phyloP scores from a whole-genome alignment of 37 sponge, comb jelly and placozoan genomes.

The Cladorhizidae sp. region DNA sequence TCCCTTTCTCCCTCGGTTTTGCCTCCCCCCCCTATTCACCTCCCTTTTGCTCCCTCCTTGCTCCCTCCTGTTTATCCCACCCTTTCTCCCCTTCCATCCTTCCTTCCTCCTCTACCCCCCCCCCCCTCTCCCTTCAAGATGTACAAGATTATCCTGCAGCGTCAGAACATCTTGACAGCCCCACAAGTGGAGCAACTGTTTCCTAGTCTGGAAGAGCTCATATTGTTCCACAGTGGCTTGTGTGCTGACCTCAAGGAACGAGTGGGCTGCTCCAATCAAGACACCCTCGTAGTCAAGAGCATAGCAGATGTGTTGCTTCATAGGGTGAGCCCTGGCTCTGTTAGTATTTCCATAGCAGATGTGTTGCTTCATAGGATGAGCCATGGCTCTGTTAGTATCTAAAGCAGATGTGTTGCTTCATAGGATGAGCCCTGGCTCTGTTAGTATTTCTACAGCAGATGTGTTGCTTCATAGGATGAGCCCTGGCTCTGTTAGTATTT shows the following conservation, averaged over 20 bases:
- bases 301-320: constrained; percentile 67
- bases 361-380: too few relatives aligned
- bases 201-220: constrained; percentile 79
- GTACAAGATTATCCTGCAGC: constrained; percentile 69
- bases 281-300: constrained; percentile 14
- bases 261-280: constrained; percentile 6
- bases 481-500: too few relatives aligned
- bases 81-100: neutral
- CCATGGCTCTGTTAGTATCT: too few relatives aligned
- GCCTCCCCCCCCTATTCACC: too few relatives aligned
- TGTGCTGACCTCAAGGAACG: constrained; percentile 53
- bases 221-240: constrained; percentile 60
- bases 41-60: too few relatives aligned
- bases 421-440: too few relatives aligned
- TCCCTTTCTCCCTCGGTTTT: too few relatives aligned
- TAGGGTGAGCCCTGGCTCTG: constrained; percentile 45
- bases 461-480: too few relatives aligned
- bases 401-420: too few relatives aligned
- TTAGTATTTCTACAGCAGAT: too few relatives aligned
- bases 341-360: too few relatives aligned
- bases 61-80: too few relatives aligned
- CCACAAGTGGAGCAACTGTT: constrained; percentile 68
- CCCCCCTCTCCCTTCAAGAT: constrained; percentile 37
- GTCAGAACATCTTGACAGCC: constrained; percentile 41
- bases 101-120: neutral